A percentile compares a stretch with the other conserved stretches of the same genome.
These are phyloP conservation scores for Rhopilema esculentum DNA, from an alignment of 30 jellyfish, hydroid and myxozoan genomes.

Conservation along the genomic window DNA sequence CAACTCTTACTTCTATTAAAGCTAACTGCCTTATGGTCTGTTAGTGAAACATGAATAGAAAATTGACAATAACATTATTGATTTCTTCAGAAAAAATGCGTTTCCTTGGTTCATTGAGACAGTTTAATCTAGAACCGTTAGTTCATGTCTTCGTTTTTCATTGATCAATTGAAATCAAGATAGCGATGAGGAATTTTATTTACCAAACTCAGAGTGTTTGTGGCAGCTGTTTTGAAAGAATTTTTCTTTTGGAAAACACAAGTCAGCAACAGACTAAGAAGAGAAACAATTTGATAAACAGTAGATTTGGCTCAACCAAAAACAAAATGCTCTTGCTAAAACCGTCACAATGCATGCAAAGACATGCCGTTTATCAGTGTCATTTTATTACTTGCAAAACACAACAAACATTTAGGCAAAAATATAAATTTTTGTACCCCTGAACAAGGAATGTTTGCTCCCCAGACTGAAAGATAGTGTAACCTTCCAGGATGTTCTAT, in stretches of 20 bases:
- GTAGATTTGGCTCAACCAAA: too few relatives aligned
- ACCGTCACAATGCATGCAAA: too few relatives aligned
- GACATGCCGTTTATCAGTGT: too few relatives aligned
- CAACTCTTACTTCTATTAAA: background rate
- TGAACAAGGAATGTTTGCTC: too few relatives aligned
- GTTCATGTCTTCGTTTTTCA: background rate
- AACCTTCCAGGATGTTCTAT: too few relatives aligned
- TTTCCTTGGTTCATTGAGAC: background rate
- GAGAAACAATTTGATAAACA: too few relatives aligned
- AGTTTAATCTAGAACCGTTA: background rate
- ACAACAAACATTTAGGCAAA: too few relatives aligned
- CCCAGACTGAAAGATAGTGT: too few relatives aligned
- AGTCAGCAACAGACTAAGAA: too few relatives aligned
- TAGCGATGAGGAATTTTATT: background rate
- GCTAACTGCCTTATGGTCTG: background rate
- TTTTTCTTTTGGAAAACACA: background rate
- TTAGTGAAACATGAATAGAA: background rate
- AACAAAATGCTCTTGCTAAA: too few relatives aligned
- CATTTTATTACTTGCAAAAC: too few relatives aligned
- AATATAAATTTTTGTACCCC: too few relatives aligned
- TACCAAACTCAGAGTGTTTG: background rate
- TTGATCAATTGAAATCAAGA: background rate
- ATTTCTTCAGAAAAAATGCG: background rate
- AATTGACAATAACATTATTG: background rate
- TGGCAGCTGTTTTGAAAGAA: background rate